A percentile compares a stretch with the other conserved stretches of the same genome.
phyloP scores from a whole-genome alignment of 2,888 invertebrate species.

The Dynastes hyllus region DNA sequence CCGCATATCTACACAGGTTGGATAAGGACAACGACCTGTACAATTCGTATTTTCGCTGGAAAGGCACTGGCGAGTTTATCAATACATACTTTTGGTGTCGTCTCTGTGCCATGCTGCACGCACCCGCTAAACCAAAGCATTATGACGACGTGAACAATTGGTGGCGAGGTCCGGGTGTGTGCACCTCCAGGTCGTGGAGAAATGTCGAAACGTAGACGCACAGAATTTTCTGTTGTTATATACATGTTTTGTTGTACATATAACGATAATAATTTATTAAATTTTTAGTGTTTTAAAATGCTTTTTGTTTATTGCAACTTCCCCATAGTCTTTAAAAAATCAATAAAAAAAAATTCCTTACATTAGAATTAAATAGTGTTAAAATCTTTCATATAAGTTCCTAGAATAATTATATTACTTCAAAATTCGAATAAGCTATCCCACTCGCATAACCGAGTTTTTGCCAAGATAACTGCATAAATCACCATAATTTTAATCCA shows the following conservation, averaged over 20 bases:
- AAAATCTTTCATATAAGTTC: too few relatives aligned
- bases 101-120: slow-evolving; percentile 89
- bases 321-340: too few relatives aligned
- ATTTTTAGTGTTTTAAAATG: slow-evolving; percentile 54
- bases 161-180: slow-evolving; percentile 90
- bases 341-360: too few relatives aligned
- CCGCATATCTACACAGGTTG: slow-evolving; percentile 87
- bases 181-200: slow-evolving; percentile 70
- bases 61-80: slow-evolving; percentile 95
- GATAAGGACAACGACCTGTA: slow-evolving; percentile 92
- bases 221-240: slow-evolving; percentile 44
- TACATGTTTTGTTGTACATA: slow-evolving; percentile 51
- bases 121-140: slow-evolving; percentile 74
- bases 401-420: too few relatives aligned
- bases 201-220: slow-evolving; percentile 46
- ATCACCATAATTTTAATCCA: too few relatives aligned
- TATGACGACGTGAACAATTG: slow-evolving; percentile 92
- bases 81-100: slow-evolving; percentile 97
- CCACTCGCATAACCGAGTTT: too few relatives aligned
- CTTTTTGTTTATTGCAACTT: slow-evolving; percentile 2
- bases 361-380: too few relatives aligned
- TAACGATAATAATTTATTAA: slow-evolving; percentile 57
- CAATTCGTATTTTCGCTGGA: slow-evolving; percentile 94
- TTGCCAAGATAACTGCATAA: too few relatives aligned
- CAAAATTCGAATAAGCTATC: too few relatives aligned